Base-by-base conservation (phyloP, 2,888 invertebrate genomes). In the Drosophila dives region DNA sequence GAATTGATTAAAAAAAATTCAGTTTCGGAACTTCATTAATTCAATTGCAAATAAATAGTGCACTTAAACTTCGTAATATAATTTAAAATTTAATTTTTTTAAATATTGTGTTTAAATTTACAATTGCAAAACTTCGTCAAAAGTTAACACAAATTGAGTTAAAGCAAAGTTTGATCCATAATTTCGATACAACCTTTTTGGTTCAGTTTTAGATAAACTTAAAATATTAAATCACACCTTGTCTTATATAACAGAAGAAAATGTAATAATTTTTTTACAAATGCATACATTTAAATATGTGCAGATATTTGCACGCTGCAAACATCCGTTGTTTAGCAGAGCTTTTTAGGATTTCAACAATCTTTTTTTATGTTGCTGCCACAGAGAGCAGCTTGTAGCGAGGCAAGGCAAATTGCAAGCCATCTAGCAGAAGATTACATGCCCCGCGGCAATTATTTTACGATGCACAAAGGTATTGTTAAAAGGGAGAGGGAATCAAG, bases 381-480 rank as follows among this genome's bases (percentile, higher is more conserved):
- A 63, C 45, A 69, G 50, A 69, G 60, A 73, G 40, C 68, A 15
- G 74, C 23, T 17, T 45, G 45, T 23, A 45, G 45, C 23, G 61
- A 73, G 50, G 61, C 71, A 61, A 61, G 48, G 42, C 65, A 76
- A 81, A 84, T 85, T 84, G 86, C 85, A 86, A 81, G 86, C 77
- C 77, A 86, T 82, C 80, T 26, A 55, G 38, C 72, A 72, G 76
- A 79, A 86, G 85, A 89, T 83, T 88, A 86, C 86, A 80, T 77
- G 65, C 72, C 87, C 87, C 75, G 78, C 81, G 83, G 91, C 91
- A 92, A 91, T 87, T 89, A 88, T 91, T 91, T 92, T 91, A 92
- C 86, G 91, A 91, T 91, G 91, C 92, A 92, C 92, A 91, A 92
- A 92, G 92, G 92, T 92, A 92, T 92, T 89, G 91, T 92, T 90